Percentiles rank a stretch among this genome's conserved stretches.
Conservation (phyloP, 2,888 invertebrate genomes). For the Melanargia galathea region DNA sequence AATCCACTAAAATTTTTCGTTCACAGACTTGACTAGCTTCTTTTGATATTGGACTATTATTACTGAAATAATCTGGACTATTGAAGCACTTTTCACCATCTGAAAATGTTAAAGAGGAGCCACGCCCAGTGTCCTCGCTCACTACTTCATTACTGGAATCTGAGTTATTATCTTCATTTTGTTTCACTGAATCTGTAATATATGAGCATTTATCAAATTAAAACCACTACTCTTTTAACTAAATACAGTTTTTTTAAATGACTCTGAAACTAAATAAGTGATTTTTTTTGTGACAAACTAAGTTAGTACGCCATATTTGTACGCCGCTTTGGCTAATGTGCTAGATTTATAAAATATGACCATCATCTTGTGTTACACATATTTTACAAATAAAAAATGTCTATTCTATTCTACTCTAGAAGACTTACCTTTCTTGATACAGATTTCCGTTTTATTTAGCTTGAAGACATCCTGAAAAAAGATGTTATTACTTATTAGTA, state of each 20-base stretch:
- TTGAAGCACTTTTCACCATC: slow-evolving; percentile 63
- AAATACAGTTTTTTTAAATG: background rate
- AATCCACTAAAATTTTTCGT: slow-evolving; percentile 33
- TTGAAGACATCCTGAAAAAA: slow-evolving; percentile 32
- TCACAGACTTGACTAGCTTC: slow-evolving; percentile 35
- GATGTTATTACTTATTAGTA: background rate
- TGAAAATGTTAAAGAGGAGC: slow-evolving; percentile 67
- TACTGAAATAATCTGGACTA: slow-evolving; percentile 61
- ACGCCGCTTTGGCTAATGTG: no score
- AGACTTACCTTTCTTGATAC: slow-evolving; percentile 34
- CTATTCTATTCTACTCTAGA: no score
- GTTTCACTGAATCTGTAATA: slow-evolving; percentile 24
- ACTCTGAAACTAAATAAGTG: no score
- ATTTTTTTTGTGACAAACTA: no score
- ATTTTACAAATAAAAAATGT: no score
- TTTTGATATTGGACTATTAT: slow-evolving; percentile 42
- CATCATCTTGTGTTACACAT: no score
- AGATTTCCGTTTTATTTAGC: slow-evolving; percentile 13
- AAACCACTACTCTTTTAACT: background rate
- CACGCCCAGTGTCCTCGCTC: slow-evolving; percentile 70
- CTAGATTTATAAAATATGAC: no score
- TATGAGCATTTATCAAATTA: slow-evolving; percentile 5
- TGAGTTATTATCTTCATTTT: slow-evolving; percentile 36
- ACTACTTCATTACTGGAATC: slow-evolving; percentile 51
- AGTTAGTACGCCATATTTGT: no score